These are phyloP conservation scores for Brenthis daphne DNA, from an alignment of 2,888 invertebrate species.

Conservation along the genomic window DNA sequence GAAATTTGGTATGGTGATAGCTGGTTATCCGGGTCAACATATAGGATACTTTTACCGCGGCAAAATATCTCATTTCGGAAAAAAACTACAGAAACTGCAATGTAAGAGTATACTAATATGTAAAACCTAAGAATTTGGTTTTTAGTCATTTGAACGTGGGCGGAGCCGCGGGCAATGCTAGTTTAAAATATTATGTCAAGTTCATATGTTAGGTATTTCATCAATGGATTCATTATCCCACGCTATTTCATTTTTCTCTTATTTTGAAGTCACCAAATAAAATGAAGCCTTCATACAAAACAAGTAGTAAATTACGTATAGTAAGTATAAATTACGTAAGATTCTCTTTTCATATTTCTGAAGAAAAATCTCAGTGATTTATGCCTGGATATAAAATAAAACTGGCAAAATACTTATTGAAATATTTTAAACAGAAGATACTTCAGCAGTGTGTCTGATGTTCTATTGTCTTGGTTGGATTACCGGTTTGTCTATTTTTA, in stretches of 20 bases:
- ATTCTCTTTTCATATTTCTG: neutral
- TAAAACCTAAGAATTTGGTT: too few relatives aligned
- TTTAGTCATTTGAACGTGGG: too few relatives aligned
- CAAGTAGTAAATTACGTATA: neutral
- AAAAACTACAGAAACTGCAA: too few relatives aligned
- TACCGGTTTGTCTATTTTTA: conserved; percentile 21
- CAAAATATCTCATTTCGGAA: too few relatives aligned
- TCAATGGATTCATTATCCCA: neutral
- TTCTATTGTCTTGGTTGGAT: conserved; percentile 19
- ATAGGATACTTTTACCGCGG: too few relatives aligned
- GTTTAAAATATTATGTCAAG: conserved; percentile 9
- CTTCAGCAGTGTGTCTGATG: neutral
- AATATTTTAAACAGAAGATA: too few relatives aligned
- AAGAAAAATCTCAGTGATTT: neutral
- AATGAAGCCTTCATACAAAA: neutral
- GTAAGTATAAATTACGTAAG: neutral
- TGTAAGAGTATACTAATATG: too few relatives aligned
- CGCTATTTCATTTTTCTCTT: conserved; percentile 4
- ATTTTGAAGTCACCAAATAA: neutral
- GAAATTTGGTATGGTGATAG: too few relatives aligned
- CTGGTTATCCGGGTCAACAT: too few relatives aligned
- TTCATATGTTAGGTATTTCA: neutral
- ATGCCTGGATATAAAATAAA: neutral
- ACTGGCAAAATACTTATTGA: too few relatives aligned
- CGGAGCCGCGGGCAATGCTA: too few relatives aligned